Evolutionary conservation across 2,797 vertebrate species (phyloP).

Genomic region (Myiothlypis coronata): DNA sequence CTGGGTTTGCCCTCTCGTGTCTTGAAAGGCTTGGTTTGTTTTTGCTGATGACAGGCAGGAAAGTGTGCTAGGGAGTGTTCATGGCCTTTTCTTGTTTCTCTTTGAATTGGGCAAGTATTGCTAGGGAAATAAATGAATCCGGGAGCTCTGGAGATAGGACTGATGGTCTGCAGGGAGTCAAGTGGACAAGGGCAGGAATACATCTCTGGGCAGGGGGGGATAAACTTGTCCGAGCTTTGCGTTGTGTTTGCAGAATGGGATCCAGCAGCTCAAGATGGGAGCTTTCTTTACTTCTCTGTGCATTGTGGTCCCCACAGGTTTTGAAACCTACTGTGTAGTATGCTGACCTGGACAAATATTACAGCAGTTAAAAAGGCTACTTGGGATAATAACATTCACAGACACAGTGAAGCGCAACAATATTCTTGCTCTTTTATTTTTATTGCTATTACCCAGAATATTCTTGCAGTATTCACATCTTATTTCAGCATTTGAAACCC

Average conservation of each 20-base stretch:
- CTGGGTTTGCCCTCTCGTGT: rapidly evolving
- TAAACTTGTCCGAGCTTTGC: neutral
- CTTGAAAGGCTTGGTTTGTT: neutral
- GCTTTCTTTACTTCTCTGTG: neutral
- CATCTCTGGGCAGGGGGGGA: rapidly evolving
- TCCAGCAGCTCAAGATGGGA: neutral
- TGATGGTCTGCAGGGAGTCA: neutral
- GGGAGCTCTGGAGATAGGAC: neutral
- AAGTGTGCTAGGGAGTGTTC: neutral
- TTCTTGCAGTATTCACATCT: neutral
- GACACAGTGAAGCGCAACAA: neutral
- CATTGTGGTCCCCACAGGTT: neutral
- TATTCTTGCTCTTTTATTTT: neutral
- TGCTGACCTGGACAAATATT: conserved; percentile 13
- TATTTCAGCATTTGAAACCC: neutral
- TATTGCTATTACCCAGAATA: neutral
- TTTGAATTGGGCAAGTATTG: neutral
- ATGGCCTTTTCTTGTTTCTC: neutral
- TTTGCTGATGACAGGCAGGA: neutral
- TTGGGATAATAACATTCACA: neutral
- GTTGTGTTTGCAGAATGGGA: neutral
- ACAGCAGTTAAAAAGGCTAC: neutral
- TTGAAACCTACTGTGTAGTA: neutral
- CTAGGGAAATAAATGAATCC: neutral
- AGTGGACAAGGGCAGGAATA: rapidly evolving